Evolutionary conservation across 2,113 vertebrate species (phyloP), one percentile per base, ranked within the genome.

Genomic region (Sisor rabdophorus): DNA sequence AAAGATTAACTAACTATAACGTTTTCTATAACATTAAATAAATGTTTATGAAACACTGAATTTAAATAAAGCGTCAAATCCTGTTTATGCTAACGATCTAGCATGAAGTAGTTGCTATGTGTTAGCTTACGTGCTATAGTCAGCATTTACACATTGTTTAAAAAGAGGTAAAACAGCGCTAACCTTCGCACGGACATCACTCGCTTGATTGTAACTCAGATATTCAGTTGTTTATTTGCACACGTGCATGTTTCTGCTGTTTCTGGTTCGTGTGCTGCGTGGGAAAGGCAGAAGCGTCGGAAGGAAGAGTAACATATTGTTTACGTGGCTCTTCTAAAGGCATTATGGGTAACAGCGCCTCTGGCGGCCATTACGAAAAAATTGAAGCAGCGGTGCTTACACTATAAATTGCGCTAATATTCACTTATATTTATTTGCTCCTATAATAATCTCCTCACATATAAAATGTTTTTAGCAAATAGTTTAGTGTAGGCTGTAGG

Each of bases 241-340:
- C 6, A 7, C 0, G 1, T 16, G 56, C 81, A 75, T 67, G 22
- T 63, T 53, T 53, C 11, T 16, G 20, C 9, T 44, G 36, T 26
- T 58, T 52, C 71, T 59, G 2, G 16, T 64, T 63, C 58, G 44
- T 22, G 58, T 10, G 15, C 20, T 11, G 53, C 17, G 54, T 15
- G 1, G 40, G 16, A 10, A 48, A 47, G 2, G 47, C 22, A 20
- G 65, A 2, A 19, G 65, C 8, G 12, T 68, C 65, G 17, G 15
- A 0, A 24, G 3, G 24, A 52, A 17, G 24, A 52, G 24, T 28
- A 6, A 4, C 24, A 48, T 6, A 55, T 28, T 68, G 89, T 87
- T 87, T 86, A 90, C 89, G 91, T 92, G 91, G 87, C 88, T 79
- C 1, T 8, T 17, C 82, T 85, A 84, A n/a, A 22, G 82, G 91